phyloP scores from a whole-genome alignment of 2,888 invertebrate species.

The Pammene aurita region DNA sequence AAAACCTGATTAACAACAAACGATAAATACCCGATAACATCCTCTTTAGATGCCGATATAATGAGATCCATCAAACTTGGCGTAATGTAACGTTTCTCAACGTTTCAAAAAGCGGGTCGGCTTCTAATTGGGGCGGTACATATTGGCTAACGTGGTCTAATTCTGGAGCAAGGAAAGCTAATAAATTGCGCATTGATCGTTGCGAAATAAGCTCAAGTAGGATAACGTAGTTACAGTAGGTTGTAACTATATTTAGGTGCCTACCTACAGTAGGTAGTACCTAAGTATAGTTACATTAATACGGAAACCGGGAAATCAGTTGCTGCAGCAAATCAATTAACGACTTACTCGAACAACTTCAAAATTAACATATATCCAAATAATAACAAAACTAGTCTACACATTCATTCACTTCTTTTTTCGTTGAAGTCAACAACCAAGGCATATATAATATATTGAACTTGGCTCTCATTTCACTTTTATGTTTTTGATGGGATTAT shows the following conservation, averaged over 20 bases:
- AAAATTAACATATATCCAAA: too few species aligned
- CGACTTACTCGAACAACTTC: too few species aligned
- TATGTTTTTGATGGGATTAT: too few species aligned
- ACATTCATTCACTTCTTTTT: too few species aligned
- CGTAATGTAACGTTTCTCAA: slow-evolving; percentile 27
- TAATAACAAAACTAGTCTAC: too few species aligned
- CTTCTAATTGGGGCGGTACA: slow-evolving; percentile 26
- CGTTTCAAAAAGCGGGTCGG: slow-evolving; percentile 35
- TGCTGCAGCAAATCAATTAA: neutral
- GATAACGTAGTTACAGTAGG: too few species aligned
- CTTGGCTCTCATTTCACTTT: too few species aligned
- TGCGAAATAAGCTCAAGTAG: slow-evolving; percentile 20
- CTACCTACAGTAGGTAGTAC: neutral
- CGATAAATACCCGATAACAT: neutral
- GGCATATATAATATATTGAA: too few species aligned
- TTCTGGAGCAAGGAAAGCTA: slow-evolving; percentile 31
- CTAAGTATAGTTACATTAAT: neutral
- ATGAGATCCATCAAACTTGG: slow-evolving; percentile 3
- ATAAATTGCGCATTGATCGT: slow-evolving; percentile 35
- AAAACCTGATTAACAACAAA: neutral
- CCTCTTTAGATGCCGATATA: neutral
- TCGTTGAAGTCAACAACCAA: too few species aligned
- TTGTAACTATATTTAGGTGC: too few species aligned
- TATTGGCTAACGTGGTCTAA: slow-evolving; percentile 37
- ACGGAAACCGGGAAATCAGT: neutral